Evolutionary conservation across 2,113 vertebrate genomes (phyloP), one percentile per base, ranked within the genome.

Genomic region (Oceanodroma tethys): DNA sequence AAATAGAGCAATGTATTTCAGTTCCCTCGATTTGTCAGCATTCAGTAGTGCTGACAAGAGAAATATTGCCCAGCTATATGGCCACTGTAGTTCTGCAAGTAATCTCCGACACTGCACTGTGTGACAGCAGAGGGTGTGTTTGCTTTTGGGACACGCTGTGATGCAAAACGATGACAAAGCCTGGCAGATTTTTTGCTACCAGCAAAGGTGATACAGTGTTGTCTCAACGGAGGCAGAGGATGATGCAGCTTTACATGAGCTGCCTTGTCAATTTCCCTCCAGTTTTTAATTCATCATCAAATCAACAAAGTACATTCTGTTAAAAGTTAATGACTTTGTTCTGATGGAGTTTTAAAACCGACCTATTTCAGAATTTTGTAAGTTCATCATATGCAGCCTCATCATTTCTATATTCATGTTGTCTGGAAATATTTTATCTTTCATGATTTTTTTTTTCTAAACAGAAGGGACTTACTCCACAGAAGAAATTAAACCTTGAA

Each of bases 301-400:
- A 79, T 78, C 68, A 89, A 87, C 40, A 78, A 79, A 58, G 83
- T 63, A 84, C 48, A 71, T 63, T 84, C 70, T 84, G 56, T 85
- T 86, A 76, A 78, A 95, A 93, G 68, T 36, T 93, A 92, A 92
- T 68, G 10, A 81, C 60, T 95, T 88, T 85, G 80, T 89, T 86
- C 86, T 75, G 40, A 72, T 5, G 56, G 26, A 67, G 68, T 43
- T 95, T 86, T 80, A 86, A 94, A 85, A 59, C 34, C 6, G 1
- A 68, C 25, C 32, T 60, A 18, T 43, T 84, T 81, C 0, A 5
- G 65, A 88, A 92, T 94, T 92, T 47, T 85, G 1, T 27, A 43
- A 75, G 34, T 68, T 73, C 42, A 25, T 50, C 65, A 43, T 48
- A 55, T 74, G 43, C 43, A 86, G 40, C 56, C 43, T 86, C 80